These are phyloP conservation scores for Chymomyza fuscimana DNA, from an alignment of 2,888 invertebrate genomes.

Conservation along the genomic window DNA sequence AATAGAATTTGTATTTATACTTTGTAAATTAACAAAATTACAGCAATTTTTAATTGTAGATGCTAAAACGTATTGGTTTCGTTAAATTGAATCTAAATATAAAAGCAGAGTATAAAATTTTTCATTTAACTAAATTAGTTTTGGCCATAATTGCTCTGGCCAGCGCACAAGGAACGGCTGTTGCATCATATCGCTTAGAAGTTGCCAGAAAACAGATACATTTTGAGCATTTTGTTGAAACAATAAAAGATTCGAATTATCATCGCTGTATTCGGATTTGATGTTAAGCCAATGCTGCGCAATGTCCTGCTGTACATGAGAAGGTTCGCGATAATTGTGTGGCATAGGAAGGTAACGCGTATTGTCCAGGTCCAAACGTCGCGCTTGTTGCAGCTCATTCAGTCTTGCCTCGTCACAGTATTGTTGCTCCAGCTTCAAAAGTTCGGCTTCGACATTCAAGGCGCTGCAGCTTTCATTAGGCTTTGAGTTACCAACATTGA, in stretches of 20 bases:
- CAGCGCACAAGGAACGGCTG: constrained; percentile 60
- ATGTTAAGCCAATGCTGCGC: constrained; percentile 70
- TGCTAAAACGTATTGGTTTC: constrained; percentile 11
- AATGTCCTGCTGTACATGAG: constrained; percentile 33
- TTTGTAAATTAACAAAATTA: not conserved
- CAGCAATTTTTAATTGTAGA: not conserved
- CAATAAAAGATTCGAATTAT: constrained; percentile 17
- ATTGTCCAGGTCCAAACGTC: constrained; percentile 45
- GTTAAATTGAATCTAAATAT: constrained; percentile 14
- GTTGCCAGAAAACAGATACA: constrained; percentile 66
- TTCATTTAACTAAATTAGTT: constrained; percentile 40
- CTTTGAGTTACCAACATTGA: not conserved
- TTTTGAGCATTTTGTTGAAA: constrained; percentile 41
- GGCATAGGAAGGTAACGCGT: constrained; percentile 42
- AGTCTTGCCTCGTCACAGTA: constrained; percentile 70
- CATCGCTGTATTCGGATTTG: constrained; percentile 72
- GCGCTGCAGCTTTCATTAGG: constrained; percentile 54
- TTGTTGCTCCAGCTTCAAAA: constrained; percentile 70
- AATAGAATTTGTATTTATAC: constrained; percentile 5
- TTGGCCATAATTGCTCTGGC: constrained; percentile 50
- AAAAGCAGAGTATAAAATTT: not conserved
- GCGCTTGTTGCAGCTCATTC: constrained; percentile 49
- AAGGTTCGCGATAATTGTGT: constrained; percentile 32
- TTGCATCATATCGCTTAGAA: constrained; percentile 64
- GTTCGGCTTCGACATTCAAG: constrained; percentile 75